phyloP scores from a whole-genome alignment of 2,888 invertebrate genomes.

The Saturnia japonica region DNA sequence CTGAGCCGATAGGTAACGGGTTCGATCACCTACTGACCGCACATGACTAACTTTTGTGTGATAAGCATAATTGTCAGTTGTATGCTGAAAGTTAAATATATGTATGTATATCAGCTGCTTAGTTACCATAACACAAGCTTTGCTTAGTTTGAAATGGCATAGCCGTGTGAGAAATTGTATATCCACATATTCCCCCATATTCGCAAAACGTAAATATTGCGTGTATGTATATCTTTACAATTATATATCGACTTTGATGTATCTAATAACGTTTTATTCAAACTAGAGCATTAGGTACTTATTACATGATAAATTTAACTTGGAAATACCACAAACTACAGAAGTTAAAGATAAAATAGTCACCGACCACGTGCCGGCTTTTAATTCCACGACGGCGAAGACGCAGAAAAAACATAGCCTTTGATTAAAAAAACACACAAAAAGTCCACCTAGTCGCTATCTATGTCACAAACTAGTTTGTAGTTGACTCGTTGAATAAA shows the following conservation, averaged over 20 bases:
- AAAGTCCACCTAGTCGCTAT: slow-evolving; percentile 5
- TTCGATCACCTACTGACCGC: too few species aligned
- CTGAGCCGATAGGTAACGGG: too few species aligned
- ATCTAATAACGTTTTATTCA: not conserved
- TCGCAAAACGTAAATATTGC: not conserved
- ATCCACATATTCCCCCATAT: too few species aligned
- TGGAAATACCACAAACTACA: not conserved
- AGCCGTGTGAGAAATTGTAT: too few species aligned
- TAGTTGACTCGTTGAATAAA: not conserved
- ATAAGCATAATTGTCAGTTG: too few species aligned
- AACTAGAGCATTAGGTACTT: not conserved
- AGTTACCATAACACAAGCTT: too few species aligned
- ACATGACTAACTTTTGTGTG: too few species aligned
- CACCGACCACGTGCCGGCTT: slow-evolving; percentile 3
- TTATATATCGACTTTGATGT: not conserved
- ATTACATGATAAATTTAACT: not conserved
- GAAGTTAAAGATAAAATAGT: slow-evolving; percentile 1
- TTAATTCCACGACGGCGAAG: slow-evolving; percentile 14
- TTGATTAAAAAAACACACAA: slow-evolving; percentile 7
- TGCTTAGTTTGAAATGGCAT: too few species aligned
- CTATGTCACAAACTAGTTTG: slow-evolving; percentile 11
- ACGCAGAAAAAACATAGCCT: slow-evolving; percentile 9
- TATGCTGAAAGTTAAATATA: too few species aligned
- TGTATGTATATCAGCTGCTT: too few species aligned
- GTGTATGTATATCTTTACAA: not conserved